phyloP scores from a whole-genome alignment of 2,113 vertebrate genomes.

The Lophura nycthemera region DNA sequence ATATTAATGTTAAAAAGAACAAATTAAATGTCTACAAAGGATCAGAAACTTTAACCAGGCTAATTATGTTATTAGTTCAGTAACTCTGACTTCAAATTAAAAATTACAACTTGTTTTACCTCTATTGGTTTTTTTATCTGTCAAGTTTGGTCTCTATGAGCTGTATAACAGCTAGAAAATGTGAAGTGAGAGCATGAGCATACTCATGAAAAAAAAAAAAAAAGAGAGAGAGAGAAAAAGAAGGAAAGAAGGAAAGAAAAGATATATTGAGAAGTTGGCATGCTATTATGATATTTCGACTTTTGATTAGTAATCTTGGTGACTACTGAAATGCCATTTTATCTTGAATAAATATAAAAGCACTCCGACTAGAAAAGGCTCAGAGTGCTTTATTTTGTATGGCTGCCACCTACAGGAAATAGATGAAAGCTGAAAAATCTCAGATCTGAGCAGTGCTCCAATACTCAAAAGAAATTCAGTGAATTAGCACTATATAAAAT shows the following conservation, averaged over 20 bases:
- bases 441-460: not conserved
- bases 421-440: not conserved
- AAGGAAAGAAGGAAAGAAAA: too few species aligned
- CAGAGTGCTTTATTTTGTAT: not conserved
- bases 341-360: not conserved
- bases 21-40: not conserved
- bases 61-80: not conserved
- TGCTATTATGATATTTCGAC: not conserved
- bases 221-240: not conserved
- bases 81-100: not conserved
- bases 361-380: not conserved
- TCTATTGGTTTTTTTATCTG: not conserved
- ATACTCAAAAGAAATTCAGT: not conserved
- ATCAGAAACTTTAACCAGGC: not conserved
- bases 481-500: not conserved
- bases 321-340: not conserved
- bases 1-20: not conserved
- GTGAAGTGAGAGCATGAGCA: not conserved
- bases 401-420: conserved; percentile 40
- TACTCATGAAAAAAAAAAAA: not conserved
- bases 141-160: not conserved
- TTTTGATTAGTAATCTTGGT: fast-evolving
- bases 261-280: not conserved
- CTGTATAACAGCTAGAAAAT: not conserved
- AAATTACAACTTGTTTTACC: not conserved